Percentiles rank a stretch among this genome's conserved stretches.
phyloP scores from a whole-genome alignment of 2,113 vertebrate genomes.

The Spheniscus mendiculus region DNA sequence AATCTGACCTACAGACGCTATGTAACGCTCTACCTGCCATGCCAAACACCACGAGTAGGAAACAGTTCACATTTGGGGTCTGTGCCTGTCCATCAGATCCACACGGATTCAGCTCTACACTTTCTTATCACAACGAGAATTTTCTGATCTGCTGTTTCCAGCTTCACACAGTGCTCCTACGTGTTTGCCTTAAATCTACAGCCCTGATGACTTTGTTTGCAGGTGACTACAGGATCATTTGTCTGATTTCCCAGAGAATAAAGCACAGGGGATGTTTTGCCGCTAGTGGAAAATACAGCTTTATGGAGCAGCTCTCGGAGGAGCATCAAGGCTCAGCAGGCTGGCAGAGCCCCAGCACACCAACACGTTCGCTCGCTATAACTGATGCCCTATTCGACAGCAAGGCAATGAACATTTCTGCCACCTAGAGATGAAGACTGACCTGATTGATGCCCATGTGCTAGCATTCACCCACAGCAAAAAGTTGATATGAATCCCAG shows the following conservation, averaged over 20 bases:
- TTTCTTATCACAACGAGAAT: not conserved
- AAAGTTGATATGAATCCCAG: not conserved
- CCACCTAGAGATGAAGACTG: not conserved
- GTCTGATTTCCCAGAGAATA: not conserved
- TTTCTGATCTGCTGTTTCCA: not conserved
- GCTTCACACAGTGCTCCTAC: not conserved
- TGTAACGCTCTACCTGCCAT: not conserved
- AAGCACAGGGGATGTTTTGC: not conserved
- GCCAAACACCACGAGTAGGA: not conserved
- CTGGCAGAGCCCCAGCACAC: not conserved
- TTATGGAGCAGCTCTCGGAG: not conserved
- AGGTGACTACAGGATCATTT: not conserved
- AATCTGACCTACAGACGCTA: not conserved
- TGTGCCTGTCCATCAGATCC: not conserved
- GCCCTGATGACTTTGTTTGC: not conserved
- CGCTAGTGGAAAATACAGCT: not conserved
- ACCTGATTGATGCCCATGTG: not conserved
- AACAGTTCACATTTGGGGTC: not conserved
- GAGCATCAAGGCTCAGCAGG: not conserved
- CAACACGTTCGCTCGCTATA: rapidly evolving
- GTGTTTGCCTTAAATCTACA: not conserved
- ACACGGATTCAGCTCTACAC: not conserved
- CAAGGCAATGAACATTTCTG: not conserved
- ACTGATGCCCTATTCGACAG: not conserved
- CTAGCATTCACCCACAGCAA: not conserved